These are phyloP conservation scores for Eidolon dupreanum DNA, from an alignment of 2,797 vertebrate genomes.

Conservation along the genomic window DNA sequence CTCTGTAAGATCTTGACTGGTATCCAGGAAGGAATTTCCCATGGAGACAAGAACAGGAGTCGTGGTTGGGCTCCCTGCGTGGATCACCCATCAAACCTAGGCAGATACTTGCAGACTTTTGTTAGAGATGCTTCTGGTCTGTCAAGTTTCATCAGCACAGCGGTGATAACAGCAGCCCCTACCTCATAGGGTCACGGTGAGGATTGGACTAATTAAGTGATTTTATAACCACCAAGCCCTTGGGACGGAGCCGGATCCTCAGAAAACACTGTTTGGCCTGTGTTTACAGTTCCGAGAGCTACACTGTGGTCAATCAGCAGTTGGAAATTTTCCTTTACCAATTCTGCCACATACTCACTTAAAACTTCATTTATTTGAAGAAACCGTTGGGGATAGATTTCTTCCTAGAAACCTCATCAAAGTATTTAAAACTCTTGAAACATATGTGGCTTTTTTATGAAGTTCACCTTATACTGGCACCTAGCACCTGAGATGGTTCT, in stretches of 20 bases:
- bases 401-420: background rate
- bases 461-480: background rate
- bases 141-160: background rate
- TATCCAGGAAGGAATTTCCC: background rate
- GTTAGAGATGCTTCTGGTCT: background rate
- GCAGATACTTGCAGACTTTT: background rate
- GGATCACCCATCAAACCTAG: background rate
- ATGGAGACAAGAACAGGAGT: background rate
- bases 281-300: background rate
- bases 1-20: background rate
- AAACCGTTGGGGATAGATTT: background rate
- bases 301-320: background rate
- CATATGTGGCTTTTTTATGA: background rate
- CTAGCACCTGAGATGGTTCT: background rate
- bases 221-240: background rate
- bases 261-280: background rate
- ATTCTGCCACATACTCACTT: background rate
- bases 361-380: background rate
- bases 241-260: background rate
- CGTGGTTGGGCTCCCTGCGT: background rate
- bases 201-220: background rate
- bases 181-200: background rate
- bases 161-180: background rate
- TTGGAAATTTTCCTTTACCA: background rate
- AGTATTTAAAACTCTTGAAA: background rate